Conservation (phyloP, 2,797 vertebrate species). For the Pseudochaenichthys georgianus region DNA sequence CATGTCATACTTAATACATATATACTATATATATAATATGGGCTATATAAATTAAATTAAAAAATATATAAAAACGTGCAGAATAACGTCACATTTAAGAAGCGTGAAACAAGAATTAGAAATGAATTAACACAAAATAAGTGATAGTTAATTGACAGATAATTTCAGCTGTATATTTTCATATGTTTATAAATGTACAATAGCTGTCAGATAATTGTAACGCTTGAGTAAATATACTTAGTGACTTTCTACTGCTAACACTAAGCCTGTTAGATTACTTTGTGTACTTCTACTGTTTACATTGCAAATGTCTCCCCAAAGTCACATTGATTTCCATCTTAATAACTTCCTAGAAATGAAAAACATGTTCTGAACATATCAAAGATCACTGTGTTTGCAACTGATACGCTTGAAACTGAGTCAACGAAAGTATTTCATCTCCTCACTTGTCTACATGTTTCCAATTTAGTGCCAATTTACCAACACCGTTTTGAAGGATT, state of each 20-base stretch:
- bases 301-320: background rate
- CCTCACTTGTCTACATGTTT: background rate
- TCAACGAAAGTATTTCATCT: background rate
- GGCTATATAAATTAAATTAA: background rate
- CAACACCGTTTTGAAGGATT: too few relatives aligned
- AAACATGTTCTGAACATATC: background rate
- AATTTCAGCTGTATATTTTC: background rate
- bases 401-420: background rate
- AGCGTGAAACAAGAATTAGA: too few relatives aligned
- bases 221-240: background rate
- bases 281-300: background rate
- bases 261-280: background rate
- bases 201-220: too few relatives aligned
- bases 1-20: too few relatives aligned
- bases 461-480: background rate
- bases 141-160: background rate
- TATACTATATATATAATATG: background rate
- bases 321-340: too few relatives aligned
- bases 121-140: too few relatives aligned
- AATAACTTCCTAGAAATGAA: background rate
- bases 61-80: too few relatives aligned
- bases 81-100: too few relatives aligned
- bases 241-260: background rate
- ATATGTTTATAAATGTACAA: background rate
- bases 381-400: background rate